These are phyloP conservation scores for Eupithecia abbreviata DNA, from an alignment of 2,888 invertebrate genomes.

Conservation along the genomic window DNA sequence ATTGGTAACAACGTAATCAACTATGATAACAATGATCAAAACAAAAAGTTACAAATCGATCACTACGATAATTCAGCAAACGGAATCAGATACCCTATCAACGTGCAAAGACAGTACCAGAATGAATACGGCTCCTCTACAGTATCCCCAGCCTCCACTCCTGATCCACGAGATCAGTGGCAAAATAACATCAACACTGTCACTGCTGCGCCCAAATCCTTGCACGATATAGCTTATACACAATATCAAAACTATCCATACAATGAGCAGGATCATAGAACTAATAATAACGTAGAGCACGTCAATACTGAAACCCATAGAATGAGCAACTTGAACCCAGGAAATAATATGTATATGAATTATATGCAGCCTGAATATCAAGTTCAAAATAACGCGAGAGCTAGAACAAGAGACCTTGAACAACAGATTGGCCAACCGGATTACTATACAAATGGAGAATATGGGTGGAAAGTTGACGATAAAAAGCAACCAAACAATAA, in stretches of 20 bases:
- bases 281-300: constrained; percentile 56
- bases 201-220: constrained; percentile 64
- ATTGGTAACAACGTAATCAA: constrained; percentile 58
- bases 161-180: constrained; percentile 67
- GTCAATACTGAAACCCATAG: constrained; percentile 69
- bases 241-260: constrained; percentile 66
- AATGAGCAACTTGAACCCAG: constrained; percentile 64
- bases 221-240: constrained; percentile 62
- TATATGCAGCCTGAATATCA: constrained; percentile 72
- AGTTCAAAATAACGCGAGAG: constrained; percentile 58
- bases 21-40: constrained; percentile 62
- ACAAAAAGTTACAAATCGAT: constrained; percentile 72
- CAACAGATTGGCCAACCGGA: constrained; percentile 64
- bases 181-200: constrained; percentile 60
- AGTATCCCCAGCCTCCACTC: constrained; percentile 59
- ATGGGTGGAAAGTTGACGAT: constrained; percentile 77
- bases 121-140: constrained; percentile 70
- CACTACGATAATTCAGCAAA: constrained; percentile 76
- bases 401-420: constrained; percentile 63
- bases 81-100: constrained; percentile 69
- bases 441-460: constrained; percentile 76
- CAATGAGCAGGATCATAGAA: constrained; percentile 60
- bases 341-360: constrained; percentile 74
- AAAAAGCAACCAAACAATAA: constrained; percentile 63
- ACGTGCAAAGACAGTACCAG: constrained; percentile 65